Evolutionary conservation across 2,797 vertebrate genomes (phyloP).

Genomic region (Spinus olivaceus): DNA sequence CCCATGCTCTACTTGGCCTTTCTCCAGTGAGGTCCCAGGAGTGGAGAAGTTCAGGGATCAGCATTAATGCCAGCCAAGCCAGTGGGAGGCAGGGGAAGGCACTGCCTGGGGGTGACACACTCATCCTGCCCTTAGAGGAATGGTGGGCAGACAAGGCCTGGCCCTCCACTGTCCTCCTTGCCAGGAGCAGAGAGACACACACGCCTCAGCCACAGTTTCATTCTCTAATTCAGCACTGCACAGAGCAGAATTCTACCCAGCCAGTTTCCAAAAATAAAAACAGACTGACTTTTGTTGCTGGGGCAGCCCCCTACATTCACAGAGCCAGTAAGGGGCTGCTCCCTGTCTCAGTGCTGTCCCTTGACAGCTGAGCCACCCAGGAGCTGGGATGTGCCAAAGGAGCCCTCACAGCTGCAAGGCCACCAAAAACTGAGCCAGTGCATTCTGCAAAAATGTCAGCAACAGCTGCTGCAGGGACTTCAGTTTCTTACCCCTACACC

Average conservation of each 20-base stretch:
- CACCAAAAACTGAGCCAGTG: not conserved
- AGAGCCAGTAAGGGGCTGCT: not conserved
- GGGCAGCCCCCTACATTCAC: not conserved
- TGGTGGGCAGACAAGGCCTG: not conserved
- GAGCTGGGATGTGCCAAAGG: not conserved
- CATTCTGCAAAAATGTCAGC: not conserved
- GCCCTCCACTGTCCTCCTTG: not conserved
- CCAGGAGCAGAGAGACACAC: not conserved
- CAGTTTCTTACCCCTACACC: accelerated
- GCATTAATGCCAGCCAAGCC: not conserved
- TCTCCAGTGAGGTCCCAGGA: not conserved
- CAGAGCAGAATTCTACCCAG: not conserved
- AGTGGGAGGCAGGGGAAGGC: not conserved
- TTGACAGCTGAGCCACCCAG: not conserved
- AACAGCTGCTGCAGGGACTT: not conserved
- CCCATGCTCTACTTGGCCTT: not conserved
- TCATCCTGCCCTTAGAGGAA: not conserved
- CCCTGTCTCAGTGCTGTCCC: not conserved
- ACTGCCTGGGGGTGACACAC: not conserved
- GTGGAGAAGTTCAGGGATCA: not conserved
- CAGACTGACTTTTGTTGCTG: not conserved
- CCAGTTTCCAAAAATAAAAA: not conserved
- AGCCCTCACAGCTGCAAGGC: not conserved
- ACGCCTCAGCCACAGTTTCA: not conserved
- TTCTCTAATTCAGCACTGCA: not conserved